Conservation (phyloP, 2,888 invertebrate genomes). For the Tiliacea citrago region DNA sequence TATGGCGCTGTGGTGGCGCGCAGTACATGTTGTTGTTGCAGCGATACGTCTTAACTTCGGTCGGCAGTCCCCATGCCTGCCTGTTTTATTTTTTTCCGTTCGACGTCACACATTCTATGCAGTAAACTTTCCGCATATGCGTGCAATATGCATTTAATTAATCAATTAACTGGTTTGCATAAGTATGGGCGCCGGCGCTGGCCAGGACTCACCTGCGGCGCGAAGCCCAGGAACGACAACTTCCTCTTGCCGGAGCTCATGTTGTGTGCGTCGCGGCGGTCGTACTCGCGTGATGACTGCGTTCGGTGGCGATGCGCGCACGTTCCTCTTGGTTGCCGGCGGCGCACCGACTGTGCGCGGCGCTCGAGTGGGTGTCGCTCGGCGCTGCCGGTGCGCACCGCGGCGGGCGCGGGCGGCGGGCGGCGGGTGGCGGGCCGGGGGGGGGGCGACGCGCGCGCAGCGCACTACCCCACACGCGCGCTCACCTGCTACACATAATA, state of each 20-base stretch:
- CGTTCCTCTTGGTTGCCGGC: conserved; percentile 59
- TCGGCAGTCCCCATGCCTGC: too few relatives aligned
- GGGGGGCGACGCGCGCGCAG: background rate
- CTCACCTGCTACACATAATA: background rate
- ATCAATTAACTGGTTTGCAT: background rate
- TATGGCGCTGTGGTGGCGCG: too few relatives aligned
- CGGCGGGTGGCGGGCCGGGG: conserved; percentile 8
- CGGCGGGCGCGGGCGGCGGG: background rate
- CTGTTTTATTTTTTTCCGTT: conserved; percentile 10
- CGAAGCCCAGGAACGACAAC: conserved; percentile 94
- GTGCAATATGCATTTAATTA: conserved; percentile 25
- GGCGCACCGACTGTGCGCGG: conserved; percentile 64
- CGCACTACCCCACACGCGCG: background rate
- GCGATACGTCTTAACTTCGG: too few relatives aligned
- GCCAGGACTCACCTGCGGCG: conserved; percentile 88
- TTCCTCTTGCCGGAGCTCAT: conserved; percentile 92
- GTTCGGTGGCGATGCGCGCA: conserved; percentile 33
- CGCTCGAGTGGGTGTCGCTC: conserved; percentile 20
- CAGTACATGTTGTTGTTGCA: too few relatives aligned
- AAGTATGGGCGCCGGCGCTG: background rate
- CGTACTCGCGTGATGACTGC: conserved; percentile 8
- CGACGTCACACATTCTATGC: conserved; percentile 1
- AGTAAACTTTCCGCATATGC: conserved; percentile 6
- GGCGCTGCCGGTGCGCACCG: conserved; percentile 29
- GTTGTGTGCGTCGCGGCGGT: conserved; percentile 42